Conservation (phyloP, 1,140 invertebrate species). For the Penaeus vannamei region DNA sequence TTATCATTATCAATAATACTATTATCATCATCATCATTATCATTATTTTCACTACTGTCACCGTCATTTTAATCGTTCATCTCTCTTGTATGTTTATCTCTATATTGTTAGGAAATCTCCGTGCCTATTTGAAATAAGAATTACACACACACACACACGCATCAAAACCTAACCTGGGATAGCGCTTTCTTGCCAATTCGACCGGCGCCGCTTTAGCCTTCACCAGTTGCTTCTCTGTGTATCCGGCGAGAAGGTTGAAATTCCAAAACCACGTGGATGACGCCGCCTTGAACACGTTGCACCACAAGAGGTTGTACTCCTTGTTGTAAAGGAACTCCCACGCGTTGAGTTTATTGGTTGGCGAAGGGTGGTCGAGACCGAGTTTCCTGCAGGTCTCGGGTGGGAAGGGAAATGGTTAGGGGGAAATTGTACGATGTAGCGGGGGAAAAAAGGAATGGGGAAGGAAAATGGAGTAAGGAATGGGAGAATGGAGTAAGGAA, state of each 20-base stretch:
- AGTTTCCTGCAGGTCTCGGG: neutral
- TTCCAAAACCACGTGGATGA: slow-evolving; percentile 42
- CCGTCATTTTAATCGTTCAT: no score
- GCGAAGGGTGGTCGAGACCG: neutral
- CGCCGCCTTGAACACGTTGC: slow-evolving; percentile 34
- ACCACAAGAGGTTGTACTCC: neutral
- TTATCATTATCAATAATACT: no score
- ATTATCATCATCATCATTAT: no score
- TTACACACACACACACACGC: no score
- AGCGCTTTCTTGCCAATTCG: neutral
- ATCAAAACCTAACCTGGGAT: slow-evolving; percentile 1
- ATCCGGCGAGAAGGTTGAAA: slow-evolving; percentile 29
- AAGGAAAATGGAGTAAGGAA: neutral
- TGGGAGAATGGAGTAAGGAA: neutral
- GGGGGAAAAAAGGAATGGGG: neutral
- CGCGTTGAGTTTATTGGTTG: neutral
- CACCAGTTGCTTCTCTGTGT: slow-evolving; percentile 3
- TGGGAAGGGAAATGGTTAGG: neutral
- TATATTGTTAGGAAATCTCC: no score
- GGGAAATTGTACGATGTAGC: neutral
- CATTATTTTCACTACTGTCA: no score
- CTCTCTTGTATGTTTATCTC: no score
- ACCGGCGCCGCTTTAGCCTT: neutral
- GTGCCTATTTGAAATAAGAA: no score
- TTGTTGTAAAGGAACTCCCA: slow-evolving; percentile 2